phyloP scores from a whole-genome alignment of 2,113 vertebrate species.

The Sturnira hondurensis region DNA sequence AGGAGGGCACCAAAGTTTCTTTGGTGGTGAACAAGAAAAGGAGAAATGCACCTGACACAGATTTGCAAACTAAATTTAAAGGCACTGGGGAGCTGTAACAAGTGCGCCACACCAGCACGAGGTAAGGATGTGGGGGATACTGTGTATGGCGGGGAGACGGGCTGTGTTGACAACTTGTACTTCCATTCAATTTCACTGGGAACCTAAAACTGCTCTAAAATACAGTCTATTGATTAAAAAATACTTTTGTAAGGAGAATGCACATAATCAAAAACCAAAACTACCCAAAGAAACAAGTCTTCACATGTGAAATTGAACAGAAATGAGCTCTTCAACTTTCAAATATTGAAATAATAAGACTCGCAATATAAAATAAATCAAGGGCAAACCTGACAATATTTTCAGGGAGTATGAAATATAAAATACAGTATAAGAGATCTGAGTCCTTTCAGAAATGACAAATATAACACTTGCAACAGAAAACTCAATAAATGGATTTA shows the following conservation, averaged over 20 bases:
- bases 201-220: background rate
- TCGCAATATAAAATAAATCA: background rate
- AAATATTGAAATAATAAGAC: background rate
- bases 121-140: background rate
- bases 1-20: background rate
- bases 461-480: background rate
- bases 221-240: background rate
- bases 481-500: background rate
- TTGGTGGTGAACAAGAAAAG: background rate
- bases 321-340: background rate
- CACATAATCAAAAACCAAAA: background rate
- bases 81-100: background rate
- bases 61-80: background rate
- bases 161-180: background rate
- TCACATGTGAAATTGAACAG: background rate
- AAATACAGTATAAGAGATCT: background rate
- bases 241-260: background rate
- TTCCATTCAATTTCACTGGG: background rate
- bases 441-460: conserved; percentile 24
- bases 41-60: background rate
- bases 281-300: background rate
- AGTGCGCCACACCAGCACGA: background rate
- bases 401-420: background rate
- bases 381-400: background rate
- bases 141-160: no score